Evolutionary conservation across 2,797 vertebrate genomes (phyloP), one percentile per base, ranked within the genome.

Genomic region (Crocidura indochinensis): DNA sequence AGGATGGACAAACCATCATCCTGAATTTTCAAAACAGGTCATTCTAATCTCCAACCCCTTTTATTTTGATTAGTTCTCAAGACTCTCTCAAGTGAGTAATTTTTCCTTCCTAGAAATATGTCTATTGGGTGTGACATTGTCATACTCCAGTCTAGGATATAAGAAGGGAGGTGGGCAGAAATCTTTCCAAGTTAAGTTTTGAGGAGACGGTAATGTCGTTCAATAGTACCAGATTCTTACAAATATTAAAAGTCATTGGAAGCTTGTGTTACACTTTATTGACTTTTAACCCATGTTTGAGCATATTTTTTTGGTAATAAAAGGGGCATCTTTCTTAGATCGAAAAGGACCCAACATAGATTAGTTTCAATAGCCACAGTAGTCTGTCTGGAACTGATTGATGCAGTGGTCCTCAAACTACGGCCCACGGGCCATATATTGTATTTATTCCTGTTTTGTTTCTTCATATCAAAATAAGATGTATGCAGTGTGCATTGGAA

Each of bases 221-320:
- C 62, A 75, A 3, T 73, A 87, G 56, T 15, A 31, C 46, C 24
- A 75, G 26, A 73, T 64, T 27, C 20, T n/a, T 78, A 1, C 29
- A 75, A 69, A 49, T 14, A 74, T 17, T 65, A 22, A 17, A 47
- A 14, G 27, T 6, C 17, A 49, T 8, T 76, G 46, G 46, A 79
- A 4, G 46, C 31, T 82, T 69, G 27, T 17, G 20, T 19, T 2
- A 26, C 2, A 53, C 9, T 22, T 20, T 14, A 60, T 92, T 67
- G 67, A 82, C n/a, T 60, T 7, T 62, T 6, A 83, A 3, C 44
- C 11, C 7, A 68, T 27, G 3, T 3, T 7, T 88, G 19, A 75
- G 47, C 15, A 60, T 51, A 8, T 80, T 77, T 29, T 60, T 79
- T 87, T 92, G 85, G 20, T 75, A 44, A 72, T 60, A 29, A 90